phyloP scores from a whole-genome alignment of 2,797 vertebrate genomes.

The Taenioides sp. region DNA sequence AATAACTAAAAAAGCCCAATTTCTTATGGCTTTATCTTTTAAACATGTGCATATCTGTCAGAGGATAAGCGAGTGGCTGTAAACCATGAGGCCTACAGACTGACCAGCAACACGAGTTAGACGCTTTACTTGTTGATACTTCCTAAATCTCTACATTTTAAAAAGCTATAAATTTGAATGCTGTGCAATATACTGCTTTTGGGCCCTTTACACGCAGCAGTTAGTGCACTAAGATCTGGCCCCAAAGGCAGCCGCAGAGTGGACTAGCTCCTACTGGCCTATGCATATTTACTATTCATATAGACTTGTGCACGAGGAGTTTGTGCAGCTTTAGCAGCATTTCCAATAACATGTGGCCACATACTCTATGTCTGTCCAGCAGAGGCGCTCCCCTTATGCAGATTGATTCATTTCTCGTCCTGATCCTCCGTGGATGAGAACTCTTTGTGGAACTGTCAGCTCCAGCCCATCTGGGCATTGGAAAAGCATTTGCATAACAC shows the following conservation, averaged over 20 bases:
- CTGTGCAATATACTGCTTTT: constrained; percentile 45
- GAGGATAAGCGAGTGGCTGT: constrained; percentile 39
- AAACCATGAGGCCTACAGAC: constrained; percentile 20
- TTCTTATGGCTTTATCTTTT: constrained; percentile 57
- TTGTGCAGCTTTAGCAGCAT: constrained; percentile 53
- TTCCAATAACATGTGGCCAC: constrained; percentile 51
- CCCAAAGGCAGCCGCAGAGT: constrained; percentile 25
- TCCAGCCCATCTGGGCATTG: constrained; percentile 61
- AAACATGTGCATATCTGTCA: constrained; percentile 66
- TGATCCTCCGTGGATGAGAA: constrained; percentile 72
- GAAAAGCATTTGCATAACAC: constrained; percentile 77
- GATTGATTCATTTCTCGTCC: constrained; percentile 69
- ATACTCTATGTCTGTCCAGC: constrained; percentile 45
- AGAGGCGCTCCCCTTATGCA: constrained; percentile 53
- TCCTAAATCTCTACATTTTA: neutral
- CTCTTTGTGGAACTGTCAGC: constrained; percentile 59
- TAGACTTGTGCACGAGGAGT: constrained; percentile 19
- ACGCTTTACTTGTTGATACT: neutral
- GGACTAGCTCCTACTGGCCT: constrained; percentile 20
- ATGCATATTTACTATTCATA: constrained; percentile 26
- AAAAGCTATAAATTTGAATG: neutral
- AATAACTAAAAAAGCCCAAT: constrained; percentile 57
- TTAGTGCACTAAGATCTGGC: constrained; percentile 14
- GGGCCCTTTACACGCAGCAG: constrained; percentile 2
- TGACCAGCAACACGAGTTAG: constrained; percentile 6